Evolutionary conservation across 2,797 vertebrate genomes (phyloP).

Genomic region (Nothura maculosa): DNA sequence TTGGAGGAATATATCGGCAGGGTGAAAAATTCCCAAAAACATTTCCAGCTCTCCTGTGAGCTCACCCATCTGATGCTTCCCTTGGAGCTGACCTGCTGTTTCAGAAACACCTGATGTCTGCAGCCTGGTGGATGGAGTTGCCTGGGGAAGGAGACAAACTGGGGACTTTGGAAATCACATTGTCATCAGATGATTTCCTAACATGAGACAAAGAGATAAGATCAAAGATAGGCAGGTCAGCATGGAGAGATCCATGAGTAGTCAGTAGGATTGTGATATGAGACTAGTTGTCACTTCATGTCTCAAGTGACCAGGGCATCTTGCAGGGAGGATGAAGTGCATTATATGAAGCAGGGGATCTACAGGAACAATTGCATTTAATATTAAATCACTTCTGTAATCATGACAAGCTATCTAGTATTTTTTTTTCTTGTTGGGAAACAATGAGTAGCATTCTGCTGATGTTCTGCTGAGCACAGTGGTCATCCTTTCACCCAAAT

Average conservation of each 20-base stretch:
- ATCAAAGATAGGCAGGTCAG: background rate
- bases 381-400: background rate
- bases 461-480: background rate
- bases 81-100: background rate
- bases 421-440: background rate
- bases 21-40: background rate
- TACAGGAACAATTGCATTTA: background rate
- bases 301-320: background rate
- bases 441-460: background rate
- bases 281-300: background rate
- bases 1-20: background rate
- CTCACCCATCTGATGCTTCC: constrained; percentile 4
- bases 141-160: background rate
- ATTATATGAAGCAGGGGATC: background rate
- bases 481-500: background rate
- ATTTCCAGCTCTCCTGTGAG: background rate
- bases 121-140: background rate
- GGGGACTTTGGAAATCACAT: background rate
- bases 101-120: background rate
- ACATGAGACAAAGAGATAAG: background rate
- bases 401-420: background rate
- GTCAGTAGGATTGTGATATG: background rate
- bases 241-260: background rate
- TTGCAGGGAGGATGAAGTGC: background rate
- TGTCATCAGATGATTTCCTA: background rate